These are phyloP conservation scores for Hipparchia sbordonii DNA, from an alignment of 2,888 invertebrate species.

Conservation along the genomic window DNA sequence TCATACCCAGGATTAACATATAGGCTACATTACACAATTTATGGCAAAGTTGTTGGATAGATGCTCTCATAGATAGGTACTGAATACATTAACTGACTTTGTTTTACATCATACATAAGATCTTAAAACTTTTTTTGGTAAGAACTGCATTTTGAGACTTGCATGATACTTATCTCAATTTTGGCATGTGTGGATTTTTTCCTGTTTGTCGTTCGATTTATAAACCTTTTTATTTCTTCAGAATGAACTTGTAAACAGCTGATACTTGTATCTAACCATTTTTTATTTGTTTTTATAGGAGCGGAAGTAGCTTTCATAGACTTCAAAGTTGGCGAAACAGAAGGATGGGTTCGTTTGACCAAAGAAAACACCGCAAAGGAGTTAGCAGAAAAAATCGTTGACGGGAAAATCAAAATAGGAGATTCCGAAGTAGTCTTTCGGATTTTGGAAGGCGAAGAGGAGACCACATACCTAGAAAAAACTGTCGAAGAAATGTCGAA, in stretches of 20 bases:
- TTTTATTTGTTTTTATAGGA: slow-evolving; percentile 1
- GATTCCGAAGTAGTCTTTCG: slow-evolving; percentile 80
- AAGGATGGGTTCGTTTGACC: slow-evolving; percentile 88
- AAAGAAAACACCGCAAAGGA: slow-evolving; percentile 87
- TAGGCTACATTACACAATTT: not conserved
- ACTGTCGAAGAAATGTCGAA: slow-evolving; percentile 84
- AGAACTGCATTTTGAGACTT: no score
- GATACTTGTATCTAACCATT: not conserved
- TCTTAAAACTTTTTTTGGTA: no score
- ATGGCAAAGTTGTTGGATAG: no score
- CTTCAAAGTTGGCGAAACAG: slow-evolving; percentile 87
- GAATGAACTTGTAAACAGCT: no score
- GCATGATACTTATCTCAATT: no score
- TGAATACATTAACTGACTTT: no score
- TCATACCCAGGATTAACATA: no score
- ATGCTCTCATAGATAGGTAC: no score
- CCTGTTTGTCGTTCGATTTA: no score
- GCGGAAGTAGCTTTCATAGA: slow-evolving; percentile 88
- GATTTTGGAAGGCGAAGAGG: slow-evolving; percentile 88
- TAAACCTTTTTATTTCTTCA: no score
- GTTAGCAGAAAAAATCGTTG: slow-evolving; percentile 84
- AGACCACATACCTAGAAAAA: slow-evolving; percentile 85
- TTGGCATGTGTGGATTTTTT: no score
- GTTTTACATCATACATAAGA: no score
- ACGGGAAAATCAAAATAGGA: slow-evolving; percentile 82